phyloP scores from a whole-genome alignment of 1,140 invertebrate species.

The Heliothis virescens region DNA sequence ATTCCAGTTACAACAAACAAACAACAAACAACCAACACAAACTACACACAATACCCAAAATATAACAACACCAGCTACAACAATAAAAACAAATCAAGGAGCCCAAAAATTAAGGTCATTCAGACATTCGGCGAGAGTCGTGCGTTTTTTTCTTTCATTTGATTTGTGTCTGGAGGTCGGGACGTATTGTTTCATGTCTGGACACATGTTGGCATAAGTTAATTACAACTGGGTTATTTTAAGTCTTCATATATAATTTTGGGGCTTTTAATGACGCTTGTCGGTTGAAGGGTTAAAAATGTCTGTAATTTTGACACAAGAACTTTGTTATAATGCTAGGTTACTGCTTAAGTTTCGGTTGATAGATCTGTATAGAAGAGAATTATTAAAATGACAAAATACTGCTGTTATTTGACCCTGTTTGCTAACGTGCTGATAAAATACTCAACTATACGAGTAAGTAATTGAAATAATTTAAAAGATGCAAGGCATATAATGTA shows the following conservation, averaged over 20 bases:
- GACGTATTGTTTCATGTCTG: constrained; percentile 35
- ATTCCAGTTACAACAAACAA: background rate
- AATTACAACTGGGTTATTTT: constrained; percentile 5
- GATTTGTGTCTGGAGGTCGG: constrained; percentile 36
- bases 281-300: no score
- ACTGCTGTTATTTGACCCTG: no score
- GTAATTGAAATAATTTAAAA: no score
- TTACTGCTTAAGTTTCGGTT: no score
- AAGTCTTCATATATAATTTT: constrained; percentile 2
- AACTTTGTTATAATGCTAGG: no score
- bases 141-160: constrained; percentile 28
- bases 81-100: constrained; percentile 17
- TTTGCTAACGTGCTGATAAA: no score
- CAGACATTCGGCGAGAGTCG: constrained; percentile 34
- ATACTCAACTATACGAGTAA: no score
- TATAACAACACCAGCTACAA: background rate
- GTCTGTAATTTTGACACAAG: no score
- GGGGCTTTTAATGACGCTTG: background rate
- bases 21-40: background rate
- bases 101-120: constrained; percentile 36
- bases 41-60: background rate
- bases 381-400: no score
- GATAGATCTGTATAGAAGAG: no score
- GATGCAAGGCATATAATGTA: no score
- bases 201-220: constrained; percentile 13